A percentile compares a stretch with the other conserved stretches of the same genome.
phyloP scores from a whole-genome alignment of 2,888 invertebrate genomes.

The Drosophila acutilabella region DNA sequence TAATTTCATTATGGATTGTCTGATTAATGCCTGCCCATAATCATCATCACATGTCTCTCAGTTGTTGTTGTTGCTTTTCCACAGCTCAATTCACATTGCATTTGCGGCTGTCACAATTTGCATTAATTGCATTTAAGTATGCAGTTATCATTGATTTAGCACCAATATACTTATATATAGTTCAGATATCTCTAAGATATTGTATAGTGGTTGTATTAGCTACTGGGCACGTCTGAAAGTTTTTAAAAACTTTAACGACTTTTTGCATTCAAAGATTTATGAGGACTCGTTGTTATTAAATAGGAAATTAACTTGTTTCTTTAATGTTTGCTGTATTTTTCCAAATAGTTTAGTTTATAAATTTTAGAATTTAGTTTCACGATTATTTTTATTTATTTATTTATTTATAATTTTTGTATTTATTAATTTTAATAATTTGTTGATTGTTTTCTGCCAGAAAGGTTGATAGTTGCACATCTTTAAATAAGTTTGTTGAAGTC shows the following conservation, averaged over 20 bases:
- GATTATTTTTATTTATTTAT: conserved; percentile 9
- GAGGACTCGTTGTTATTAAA: conserved; percentile 9
- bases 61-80: conserved; percentile 37
- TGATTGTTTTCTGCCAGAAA: conserved; percentile 8
- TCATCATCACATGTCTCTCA: conserved; percentile 56
- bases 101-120: conserved; percentile 78
- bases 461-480: conserved; percentile 23
- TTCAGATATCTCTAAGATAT: conserved; percentile 42
- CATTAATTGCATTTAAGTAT: conserved; percentile 78
- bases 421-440: conserved; percentile 15
- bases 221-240: conserved; percentile 54
- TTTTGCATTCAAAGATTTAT: conserved; percentile 32
- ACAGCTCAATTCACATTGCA: conserved; percentile 65
- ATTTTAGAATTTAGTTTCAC: conserved; percentile 1
- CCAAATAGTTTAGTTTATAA: neutral
- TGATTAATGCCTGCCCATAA: conserved; percentile 75
- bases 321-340: neutral
- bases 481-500: neutral
- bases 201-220: conserved; percentile 10
- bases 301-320: conserved; percentile 14
- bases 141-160: conserved; percentile 81
- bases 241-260: conserved; percentile 16
- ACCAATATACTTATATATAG: conserved; percentile 62
- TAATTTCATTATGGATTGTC: conserved; percentile 77
- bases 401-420: conserved; percentile 6